Evolutionary conservation across 2,888 invertebrate species (phyloP), one percentile per base, ranked within the genome.

Genomic region (Ferrisia virgata): DNA sequence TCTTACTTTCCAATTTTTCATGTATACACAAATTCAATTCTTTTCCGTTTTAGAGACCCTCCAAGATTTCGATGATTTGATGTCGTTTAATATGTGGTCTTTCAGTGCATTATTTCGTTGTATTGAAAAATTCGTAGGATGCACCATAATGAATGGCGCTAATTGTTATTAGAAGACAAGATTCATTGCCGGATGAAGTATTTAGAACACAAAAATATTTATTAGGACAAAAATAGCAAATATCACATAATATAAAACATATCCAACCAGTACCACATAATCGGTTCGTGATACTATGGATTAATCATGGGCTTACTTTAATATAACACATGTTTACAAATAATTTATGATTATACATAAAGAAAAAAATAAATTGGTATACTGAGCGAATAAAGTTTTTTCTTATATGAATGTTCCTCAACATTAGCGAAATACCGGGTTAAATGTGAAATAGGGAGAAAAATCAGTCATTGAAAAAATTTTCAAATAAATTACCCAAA

Each of bases 161-260:
- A n/a, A n/a, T n/a, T n/a, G n/a, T n/a, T n/a, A n/a, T n/a, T n/a
- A n/a, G n/a, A n/a, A n/a, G n/a, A n/a, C n/a, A n/a, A n/a, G n/a
- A n/a, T n/a, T n/a, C n/a, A n/a, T n/a, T n/a, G n/a, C n/a, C n/a
- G n/a, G 11, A 53, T 6, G 1, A 22, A 53, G 18, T 22, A 53
- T 22, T 76, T 18, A 36, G 36, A 76, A 76, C 36, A 76, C 72
- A 76, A 76, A 76, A 36, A 76, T 76, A 31, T 76, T 76, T 76
- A 76, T 76, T 76, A 18, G n/a, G 72, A 76, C 72, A 76, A 76
- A 76, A 76, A 76, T 76, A 76, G 72, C 72, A 28, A 76, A 76
- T 76, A 76, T 76, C 72, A 76, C 72, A 76, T 76, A 76, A 76
- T 18, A 36, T 76, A 33, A 76, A 76, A 76, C 36, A 76, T 33